Conservation (phyloP, 2,797 vertebrate genomes). For the Oryzias dopingdopingensis region DNA sequence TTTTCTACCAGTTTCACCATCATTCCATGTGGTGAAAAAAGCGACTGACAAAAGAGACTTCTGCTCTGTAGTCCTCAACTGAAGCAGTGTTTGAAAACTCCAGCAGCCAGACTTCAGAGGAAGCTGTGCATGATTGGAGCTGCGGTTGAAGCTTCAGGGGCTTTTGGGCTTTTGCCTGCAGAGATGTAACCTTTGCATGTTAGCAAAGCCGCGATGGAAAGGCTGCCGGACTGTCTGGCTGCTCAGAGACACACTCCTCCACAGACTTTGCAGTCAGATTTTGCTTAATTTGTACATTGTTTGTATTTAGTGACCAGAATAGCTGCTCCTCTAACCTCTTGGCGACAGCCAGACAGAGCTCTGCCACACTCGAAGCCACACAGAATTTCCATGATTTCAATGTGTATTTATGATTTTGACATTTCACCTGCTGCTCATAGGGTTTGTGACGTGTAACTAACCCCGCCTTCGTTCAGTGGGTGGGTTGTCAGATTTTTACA, state of each 20-base stretch:
- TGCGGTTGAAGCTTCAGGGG: constrained; percentile 12
- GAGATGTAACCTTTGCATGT: constrained; percentile 41
- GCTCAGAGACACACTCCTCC: constrained; percentile 55
- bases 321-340: constrained; percentile 50
- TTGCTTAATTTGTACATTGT: constrained; percentile 56
- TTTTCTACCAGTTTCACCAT: constrained; percentile 12
- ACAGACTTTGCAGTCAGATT: constrained; percentile 39
- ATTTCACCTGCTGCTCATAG: constrained; percentile 40
- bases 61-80: constrained; percentile 36
- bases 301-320: constrained; percentile 49
- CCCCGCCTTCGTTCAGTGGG: constrained; percentile 6
- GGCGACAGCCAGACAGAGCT: constrained; percentile 45
- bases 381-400: constrained; percentile 27
- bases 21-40: constrained; percentile 25
- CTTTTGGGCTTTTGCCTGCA: constrained; percentile 21
- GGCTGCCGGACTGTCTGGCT: constrained; percentile 33
- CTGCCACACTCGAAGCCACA: constrained; percentile 41
- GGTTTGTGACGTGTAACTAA: constrained; percentile 11
- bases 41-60: constrained; percentile 5
- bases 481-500: constrained; percentile 16
- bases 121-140: constrained; percentile 22
- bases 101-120: constrained; percentile 26
- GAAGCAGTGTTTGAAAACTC: constrained; percentile 23
- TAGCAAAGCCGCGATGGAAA: constrained; percentile 20
- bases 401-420: constrained; percentile 49